Conservation (phyloP, 1,140 invertebrate genomes). For the Nasonia giraulti region DNA sequence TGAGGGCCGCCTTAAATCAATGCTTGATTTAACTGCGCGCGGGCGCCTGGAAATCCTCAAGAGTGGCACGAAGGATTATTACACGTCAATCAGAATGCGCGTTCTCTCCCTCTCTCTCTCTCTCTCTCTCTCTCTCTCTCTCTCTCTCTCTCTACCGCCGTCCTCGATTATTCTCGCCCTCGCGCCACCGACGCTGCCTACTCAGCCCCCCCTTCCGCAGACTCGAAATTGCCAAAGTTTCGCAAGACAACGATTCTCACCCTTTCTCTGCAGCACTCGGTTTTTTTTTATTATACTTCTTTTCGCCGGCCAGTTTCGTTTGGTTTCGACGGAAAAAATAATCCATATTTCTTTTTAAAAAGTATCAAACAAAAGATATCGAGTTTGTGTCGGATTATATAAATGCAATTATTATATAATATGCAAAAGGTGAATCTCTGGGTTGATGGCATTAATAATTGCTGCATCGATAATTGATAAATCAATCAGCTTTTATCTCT, state of each 20-base stretch:
- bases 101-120: background rate
- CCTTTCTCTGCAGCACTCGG: background rate
- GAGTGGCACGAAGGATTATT: slow-evolving; percentile 59
- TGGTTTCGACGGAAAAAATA: background rate
- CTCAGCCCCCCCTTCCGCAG: background rate
- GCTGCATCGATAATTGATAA: too few relatives aligned
- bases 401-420: too few relatives aligned
- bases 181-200: background rate
- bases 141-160: background rate
- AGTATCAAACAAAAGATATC: background rate
- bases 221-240: slow-evolving; percentile 64
- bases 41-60: slow-evolving; percentile 31
- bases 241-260: slow-evolving; percentile 59
- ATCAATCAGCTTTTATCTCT: too few relatives aligned
- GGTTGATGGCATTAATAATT: too few relatives aligned
- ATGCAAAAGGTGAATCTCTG: too few relatives aligned
- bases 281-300: background rate
- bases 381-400: too few relatives aligned
- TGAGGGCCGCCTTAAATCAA: slow-evolving; percentile 18
- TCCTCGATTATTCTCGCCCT: background rate
- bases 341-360: background rate
- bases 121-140: background rate
- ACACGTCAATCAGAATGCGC: slow-evolving; percentile 62
- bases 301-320: background rate
- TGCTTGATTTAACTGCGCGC: slow-evolving; percentile 28